Evolutionary conservation across 2,888 invertebrate genomes (phyloP), one percentile per base, ranked within the genome.

Genomic region (Linyphia triangularis): DNA sequence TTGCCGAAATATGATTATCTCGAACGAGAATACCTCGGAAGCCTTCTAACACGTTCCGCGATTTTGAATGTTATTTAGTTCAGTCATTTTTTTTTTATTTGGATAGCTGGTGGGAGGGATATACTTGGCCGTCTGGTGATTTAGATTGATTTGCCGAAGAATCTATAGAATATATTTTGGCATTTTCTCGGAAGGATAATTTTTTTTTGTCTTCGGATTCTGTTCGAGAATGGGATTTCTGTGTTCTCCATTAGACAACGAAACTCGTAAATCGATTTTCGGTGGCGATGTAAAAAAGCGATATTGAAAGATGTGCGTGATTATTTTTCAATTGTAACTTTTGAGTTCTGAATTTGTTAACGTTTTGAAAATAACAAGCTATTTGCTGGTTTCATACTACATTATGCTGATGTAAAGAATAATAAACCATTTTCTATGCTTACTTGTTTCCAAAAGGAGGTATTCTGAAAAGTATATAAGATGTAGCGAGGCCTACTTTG

Each of bases 1-100:
- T 59, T 30, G 10, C 30, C 30, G 73, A 59, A 59, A 73, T 73
- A 59, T 73, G 73, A 73, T 73, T 73, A 70, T 70, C 69, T 30
- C 24, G 24, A 22, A 10, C 3, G 37, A 24, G 69, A 37, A 40
- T 19, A 22, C 10, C 24, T 19, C 37, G 13, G 22, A 69, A 10
- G 22, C 16, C 5, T 69, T 22, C 22, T 13, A 69, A 37, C 69
- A 69, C 69, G 40, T 24, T 37, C 69, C 19, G 33, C 13, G 24
- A 43, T n/a, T 70, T 43, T 70, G 70, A 70, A 70, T 70, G 22
- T 67, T 24, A 69, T 70, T 70, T 43, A 26, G 70, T 70, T 70
- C n/a, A 70, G 22, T 43, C 26, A 7, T 43, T 70, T 61, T 70
- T 51, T 16, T 26, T 28, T 40, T 69, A 9, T 51, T n/a, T 51